A percentile compares a stretch with the other conserved stretches of the same genome.
phyloP scores from a whole-genome alignment of 2,113 vertebrate species.

The Tinamus guttatus region DNA sequence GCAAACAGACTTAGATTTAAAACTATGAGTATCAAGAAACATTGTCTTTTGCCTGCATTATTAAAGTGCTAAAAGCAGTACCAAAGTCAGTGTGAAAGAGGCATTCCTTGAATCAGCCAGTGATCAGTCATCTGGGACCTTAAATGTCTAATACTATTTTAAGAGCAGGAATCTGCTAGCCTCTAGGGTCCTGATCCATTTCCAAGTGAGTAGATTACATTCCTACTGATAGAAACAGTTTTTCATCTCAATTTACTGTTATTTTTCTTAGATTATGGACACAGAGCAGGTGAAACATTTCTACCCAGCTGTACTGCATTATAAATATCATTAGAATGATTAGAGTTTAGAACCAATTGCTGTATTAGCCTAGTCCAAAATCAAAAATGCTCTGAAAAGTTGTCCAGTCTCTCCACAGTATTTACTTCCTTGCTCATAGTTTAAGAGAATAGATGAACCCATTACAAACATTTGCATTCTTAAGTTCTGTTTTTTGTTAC shows the following conservation, averaged over 20 bases:
- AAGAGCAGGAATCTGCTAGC: neutral
- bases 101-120: neutral
- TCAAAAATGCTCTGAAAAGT: constrained; percentile 15
- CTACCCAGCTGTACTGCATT: neutral
- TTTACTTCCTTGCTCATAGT: neutral
- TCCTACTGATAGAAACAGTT: neutral
- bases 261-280: neutral
- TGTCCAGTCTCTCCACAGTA: neutral
- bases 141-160: neutral
- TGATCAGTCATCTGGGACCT: neutral
- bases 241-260: neutral
- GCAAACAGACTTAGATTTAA: constrained; percentile 26
- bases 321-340: constrained; percentile 42
- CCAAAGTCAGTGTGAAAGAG: neutral
- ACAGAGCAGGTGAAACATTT: neutral
- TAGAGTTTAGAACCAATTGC: constrained; percentile 15
- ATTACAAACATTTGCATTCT: neutral
- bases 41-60: neutral
- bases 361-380: constrained; percentile 1
- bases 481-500: neutral
- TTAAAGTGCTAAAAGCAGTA: neutral
- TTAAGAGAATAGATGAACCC: neutral
- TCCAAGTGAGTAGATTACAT: neutral
- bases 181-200: neutral
- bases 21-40: neutral